A percentile compares a stretch with the other conserved stretches of the same genome.
phyloP scores from a whole-genome alignment of 2,888 invertebrate species.

The Perithous albicinctus region DNA sequence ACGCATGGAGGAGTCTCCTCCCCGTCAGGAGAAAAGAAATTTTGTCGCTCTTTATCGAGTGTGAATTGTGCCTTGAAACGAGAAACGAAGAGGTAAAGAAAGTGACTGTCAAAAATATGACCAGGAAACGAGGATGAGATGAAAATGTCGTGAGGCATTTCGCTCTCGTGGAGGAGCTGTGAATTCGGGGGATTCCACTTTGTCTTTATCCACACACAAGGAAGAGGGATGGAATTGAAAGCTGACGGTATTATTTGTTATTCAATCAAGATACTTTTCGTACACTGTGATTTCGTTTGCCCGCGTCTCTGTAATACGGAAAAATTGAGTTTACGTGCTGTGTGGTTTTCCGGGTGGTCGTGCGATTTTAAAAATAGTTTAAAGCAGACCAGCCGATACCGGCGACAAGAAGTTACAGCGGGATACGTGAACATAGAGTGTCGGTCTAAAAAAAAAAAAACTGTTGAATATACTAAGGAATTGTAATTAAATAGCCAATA shows the following conservation, averaged over 20 bases:
- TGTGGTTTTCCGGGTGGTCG: not conserved
- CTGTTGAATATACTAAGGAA: not conserved
- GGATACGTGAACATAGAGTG: not conserved
- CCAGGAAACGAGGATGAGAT: constrained; percentile 12
- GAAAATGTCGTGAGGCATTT: constrained; percentile 23
- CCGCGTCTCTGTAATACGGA: not conserved
- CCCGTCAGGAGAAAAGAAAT: not conserved
- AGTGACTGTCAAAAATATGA: not conserved
- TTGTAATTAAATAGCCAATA: not conserved
- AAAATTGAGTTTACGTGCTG: not conserved
- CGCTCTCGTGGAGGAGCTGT: not conserved
- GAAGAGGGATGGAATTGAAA: too few relatives aligned
- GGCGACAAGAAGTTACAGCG: not conserved
- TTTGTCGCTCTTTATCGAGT: not conserved
- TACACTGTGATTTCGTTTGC: not conserved
- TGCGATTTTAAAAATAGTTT: constrained; percentile 19
- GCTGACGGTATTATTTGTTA: too few relatives aligned
- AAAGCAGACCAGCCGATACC: not conserved
- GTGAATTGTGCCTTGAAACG: not conserved
- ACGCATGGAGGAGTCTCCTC: too few relatives aligned
- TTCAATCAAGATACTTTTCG: not conserved
- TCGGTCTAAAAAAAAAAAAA: not conserved
- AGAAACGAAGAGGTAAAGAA: constrained; percentile 10
- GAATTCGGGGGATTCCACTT: not conserved
- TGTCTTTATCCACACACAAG: not conserved